Evolutionary conservation across 2,797 vertebrate species (phyloP).

Genomic region (Gallinago solitaria): DNA sequence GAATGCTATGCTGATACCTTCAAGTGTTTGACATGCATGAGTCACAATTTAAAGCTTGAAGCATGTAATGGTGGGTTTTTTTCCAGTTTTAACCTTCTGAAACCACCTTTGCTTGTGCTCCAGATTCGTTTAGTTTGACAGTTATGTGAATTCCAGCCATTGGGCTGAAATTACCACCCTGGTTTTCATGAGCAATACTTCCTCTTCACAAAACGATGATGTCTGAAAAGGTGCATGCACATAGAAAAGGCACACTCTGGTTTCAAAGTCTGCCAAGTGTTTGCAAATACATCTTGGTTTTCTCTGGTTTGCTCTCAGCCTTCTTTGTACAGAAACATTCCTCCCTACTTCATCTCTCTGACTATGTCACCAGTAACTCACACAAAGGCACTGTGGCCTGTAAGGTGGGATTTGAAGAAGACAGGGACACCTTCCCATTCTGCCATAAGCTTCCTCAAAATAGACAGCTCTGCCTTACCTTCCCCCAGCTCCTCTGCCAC

Average conservation of each 20-base stretch:
- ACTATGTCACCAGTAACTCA: neutral
- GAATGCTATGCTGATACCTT: conserved; percentile 7
- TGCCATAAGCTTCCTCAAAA: neutral
- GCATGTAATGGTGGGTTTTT: neutral
- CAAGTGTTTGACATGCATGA: conserved; percentile 41
- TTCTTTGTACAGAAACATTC: neutral
- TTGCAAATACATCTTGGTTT: conserved; percentile 10
- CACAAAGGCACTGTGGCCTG: neutral
- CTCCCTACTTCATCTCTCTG: neutral
- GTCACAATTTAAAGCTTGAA: conserved; percentile 30
- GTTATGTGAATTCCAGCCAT: conserved; percentile 8
- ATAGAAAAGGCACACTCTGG: neutral
- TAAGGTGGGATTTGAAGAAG: neutral
- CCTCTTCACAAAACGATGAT: neutral
- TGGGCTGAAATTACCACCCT: conserved; percentile 9
- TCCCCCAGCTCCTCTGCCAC: neutral
- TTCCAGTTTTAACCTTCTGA: conserved; percentile 30
- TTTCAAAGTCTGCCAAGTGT: neutral
- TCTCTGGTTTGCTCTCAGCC: neutral
- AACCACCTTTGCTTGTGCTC: neutral
- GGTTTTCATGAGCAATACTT: neutral
- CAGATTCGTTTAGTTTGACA: neutral
- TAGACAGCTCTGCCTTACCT: neutral
- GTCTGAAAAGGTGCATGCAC: neutral
- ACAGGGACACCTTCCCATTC: neutral